Base-by-base conservation (phyloP, 2,888 invertebrate genomes). In the Euzophera pinguis region DNA sequence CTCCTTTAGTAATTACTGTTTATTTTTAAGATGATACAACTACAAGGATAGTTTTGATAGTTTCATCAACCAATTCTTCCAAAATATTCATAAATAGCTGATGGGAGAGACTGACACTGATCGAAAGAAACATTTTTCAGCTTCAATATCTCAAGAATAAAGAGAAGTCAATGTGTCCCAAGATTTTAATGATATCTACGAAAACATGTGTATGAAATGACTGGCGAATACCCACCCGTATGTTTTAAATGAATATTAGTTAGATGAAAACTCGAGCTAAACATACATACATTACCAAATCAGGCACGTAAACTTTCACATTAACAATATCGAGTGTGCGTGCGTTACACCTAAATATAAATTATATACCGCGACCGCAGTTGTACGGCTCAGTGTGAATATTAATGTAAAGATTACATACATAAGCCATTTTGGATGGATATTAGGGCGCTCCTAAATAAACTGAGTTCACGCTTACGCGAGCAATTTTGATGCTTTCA, bases 361-460 rank as follows among this genome's bases (percentile, higher is more conserved):
- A 67, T 67, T 61, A 65, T 57, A 59, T 60, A 57, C 65, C 64
- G 60, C 64, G 61, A 59, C 56, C 57, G 57, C 59, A 57, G 29
- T 60, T 64, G 63, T 63, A 64, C 54, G 60, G 53, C 58, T 50
- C 8, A 39, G 48, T 55, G 57, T 62, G 63, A 66, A 69, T 67
- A 69, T 62, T 67, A 62, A 68, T 67, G 63, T 54, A 52, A 63
- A 66, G 63, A 62, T 62, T 60, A 67, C 67, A 68, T 55, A 64
- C 58, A 50, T 52, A 56, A 59, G 55, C 56, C 56, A 45, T 50
- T 50, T 50, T 29, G 39, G 49, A 47, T 52, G 53, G 48, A 55
- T 60, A 55, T 55, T 54, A 61, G 55, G 52, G 57, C 49, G 54
- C 53, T 53, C 55, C 58, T 63, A 56, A 69, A 64, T 62, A 64